Evolutionary conservation across 2,797 vertebrate species (phyloP).

Genomic region (Microctenopoma stevenorrisi): DNA sequence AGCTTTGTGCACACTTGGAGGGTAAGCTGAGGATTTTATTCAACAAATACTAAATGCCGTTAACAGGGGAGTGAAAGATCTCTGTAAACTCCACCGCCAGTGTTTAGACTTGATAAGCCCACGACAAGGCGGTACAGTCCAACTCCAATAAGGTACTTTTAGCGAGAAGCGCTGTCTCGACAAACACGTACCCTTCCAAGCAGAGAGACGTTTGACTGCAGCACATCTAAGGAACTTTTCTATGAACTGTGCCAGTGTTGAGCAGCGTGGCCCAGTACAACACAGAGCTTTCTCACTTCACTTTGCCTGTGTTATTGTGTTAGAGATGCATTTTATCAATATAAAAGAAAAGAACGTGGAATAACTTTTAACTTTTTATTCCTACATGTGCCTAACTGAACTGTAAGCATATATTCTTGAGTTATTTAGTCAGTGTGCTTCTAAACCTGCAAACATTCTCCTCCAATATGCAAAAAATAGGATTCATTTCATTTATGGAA

Average conservation of each 20-base stretch:
- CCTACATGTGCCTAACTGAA: conserved; percentile 2
- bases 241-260: conserved; percentile 32
- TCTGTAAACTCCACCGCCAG: conserved; percentile 60
- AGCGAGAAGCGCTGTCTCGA: conserved; percentile 52
- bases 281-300: conserved; percentile 10
- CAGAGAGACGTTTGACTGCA: conserved; percentile 2
- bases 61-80: conserved; percentile 73
- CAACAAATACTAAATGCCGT: conserved; percentile 69
- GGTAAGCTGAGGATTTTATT: conserved; percentile 55
- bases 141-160: conserved; percentile 44
- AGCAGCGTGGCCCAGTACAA: conserved; percentile 6
- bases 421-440: background rate
- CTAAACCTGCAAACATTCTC: background rate
- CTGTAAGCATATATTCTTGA: background rate
- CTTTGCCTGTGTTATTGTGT: background rate
- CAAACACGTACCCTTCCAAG: conserved; percentile 37
- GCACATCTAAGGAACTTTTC: conserved; percentile 46
- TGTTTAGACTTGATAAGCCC: conserved; percentile 63
- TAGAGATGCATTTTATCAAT: conserved; percentile 4
- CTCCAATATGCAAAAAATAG: background rate
- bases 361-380: background rate
- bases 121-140: conserved; percentile 60
- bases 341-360: background rate
- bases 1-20: conserved; percentile 57
- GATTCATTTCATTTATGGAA: background rate